Base-by-base conservation (phyloP, 2,888 invertebrate species). In the Andrena hattorfiana region DNA sequence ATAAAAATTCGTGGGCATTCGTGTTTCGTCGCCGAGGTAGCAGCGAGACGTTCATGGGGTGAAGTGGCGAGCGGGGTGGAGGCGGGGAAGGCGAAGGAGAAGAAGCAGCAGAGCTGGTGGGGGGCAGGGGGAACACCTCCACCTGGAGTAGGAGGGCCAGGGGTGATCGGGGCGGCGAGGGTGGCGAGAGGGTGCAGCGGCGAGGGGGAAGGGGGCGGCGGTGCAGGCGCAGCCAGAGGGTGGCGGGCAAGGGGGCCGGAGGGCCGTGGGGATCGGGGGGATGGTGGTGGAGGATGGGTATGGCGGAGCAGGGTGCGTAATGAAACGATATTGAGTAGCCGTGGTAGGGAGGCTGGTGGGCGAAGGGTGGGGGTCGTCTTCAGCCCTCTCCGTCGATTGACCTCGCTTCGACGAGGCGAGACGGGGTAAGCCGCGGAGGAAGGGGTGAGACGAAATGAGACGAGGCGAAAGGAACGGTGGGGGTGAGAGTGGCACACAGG, bases 1-100 rank as follows among this genome's bases (percentile, higher is more conserved):
- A 93, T 93, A 93, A 93, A 93, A 93, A 93, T 93, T 93, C 93
- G 93, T 91, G 91, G 90, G 90, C 91, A 91, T 92, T 92, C 93
- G 92, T 92, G 92, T 92, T 92, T 92, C 91, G 91, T 91, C 92
- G 92, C 90, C 81, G 88, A 80, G 87, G 85, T 83, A 86, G 87
- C 60, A 83, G 76, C 81, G 83, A 60, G 74, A 74, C 73, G 73
- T 42, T 49, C 48, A 54, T 83, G 86, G 74, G 83, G 73, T 49
- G 76, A 64, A 70, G 49, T 59, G 76, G 77, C 56, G 72, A 72
- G 66, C 28, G 66, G 54, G 71, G 66, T 64, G 68, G 59, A 13
- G 64, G 30, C 48, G 66, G 51, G 26, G 42, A 69, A 74, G 72
- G 67, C 74, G 80, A 81, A 78, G 82, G 76, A 63, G 78, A 60